phyloP scores from a whole-genome alignment of 2,113 vertebrate species.

The Neodon shergylaensis region DNA sequence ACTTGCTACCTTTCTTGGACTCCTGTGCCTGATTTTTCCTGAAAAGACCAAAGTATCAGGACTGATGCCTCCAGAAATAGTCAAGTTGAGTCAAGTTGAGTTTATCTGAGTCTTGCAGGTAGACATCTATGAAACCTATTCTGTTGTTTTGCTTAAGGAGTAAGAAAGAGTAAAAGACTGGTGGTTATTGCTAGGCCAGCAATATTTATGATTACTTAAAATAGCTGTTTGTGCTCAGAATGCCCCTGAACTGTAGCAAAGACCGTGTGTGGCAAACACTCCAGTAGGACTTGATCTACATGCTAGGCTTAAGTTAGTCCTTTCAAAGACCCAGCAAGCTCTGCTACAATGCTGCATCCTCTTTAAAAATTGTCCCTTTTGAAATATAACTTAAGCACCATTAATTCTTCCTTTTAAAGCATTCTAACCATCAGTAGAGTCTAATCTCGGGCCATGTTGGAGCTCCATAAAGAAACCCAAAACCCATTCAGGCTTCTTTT shows the following conservation, averaged over 20 bases:
- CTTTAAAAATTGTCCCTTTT: not conserved
- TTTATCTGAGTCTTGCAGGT: not conserved
- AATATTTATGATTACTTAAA: not conserved
- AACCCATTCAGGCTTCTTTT: not conserved
- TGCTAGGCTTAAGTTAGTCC: not conserved
- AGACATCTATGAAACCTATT: not conserved
- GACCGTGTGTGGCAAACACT: too few species aligned
- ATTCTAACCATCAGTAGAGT: not conserved
- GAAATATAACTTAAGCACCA: not conserved
- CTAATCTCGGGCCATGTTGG: not conserved
- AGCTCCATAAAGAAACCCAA: not conserved
- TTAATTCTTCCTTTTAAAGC: not conserved
- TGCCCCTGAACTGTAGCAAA: not conserved
- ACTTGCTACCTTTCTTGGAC: not conserved
- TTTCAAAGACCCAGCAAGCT: not conserved
- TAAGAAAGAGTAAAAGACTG: not conserved
- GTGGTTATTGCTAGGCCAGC: not conserved
- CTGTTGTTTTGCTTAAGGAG: not conserved
- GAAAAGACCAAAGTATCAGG: not conserved
- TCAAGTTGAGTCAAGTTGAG: not conserved
- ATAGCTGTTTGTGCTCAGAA: not conserved
- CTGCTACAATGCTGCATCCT: not conserved
- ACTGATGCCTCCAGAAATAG: not conserved
- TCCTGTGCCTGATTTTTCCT: not conserved
- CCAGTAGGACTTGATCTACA: not conserved